Conservation (phyloP, 2,113 vertebrate genomes). For the Mus pahari region DNA sequence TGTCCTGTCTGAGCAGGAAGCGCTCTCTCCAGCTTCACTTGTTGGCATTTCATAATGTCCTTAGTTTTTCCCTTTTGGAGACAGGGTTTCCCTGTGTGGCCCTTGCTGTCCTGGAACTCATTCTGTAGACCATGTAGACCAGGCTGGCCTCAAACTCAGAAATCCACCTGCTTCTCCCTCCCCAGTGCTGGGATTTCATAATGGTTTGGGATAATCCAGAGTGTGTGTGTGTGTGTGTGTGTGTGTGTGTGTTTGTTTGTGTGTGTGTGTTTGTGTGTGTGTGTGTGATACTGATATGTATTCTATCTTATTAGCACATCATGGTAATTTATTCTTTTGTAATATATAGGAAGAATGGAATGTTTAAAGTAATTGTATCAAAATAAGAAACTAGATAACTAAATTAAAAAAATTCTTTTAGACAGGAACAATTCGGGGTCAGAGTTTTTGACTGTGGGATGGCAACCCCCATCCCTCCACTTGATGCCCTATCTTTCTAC, state of each 20-base stretch:
- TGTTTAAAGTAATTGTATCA: not conserved
- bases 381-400: not conserved
- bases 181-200: not conserved
- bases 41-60: not conserved
- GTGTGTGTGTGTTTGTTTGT: not conserved
- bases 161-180: not conserved
- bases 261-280: not conserved
- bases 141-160: not conserved
- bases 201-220: not conserved
- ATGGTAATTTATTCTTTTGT: constrained; percentile 12
- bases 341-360: not conserved
- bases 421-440: too few species aligned
- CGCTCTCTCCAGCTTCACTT: not conserved
- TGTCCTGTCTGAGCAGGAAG: not conserved
- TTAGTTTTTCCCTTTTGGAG: not conserved
- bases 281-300: not conserved
- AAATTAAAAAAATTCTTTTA: too few species aligned
- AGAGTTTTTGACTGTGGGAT: too few species aligned
- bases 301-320: not conserved
- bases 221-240: not conserved
- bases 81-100: not conserved
- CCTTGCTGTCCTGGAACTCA: not conserved
- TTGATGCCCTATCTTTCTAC: too few species aligned
- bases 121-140: not conserved
- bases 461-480: too few species aligned